Conservation (phyloP, 1,140 invertebrate genomes). For the Eurosta solidaginis region DNA sequence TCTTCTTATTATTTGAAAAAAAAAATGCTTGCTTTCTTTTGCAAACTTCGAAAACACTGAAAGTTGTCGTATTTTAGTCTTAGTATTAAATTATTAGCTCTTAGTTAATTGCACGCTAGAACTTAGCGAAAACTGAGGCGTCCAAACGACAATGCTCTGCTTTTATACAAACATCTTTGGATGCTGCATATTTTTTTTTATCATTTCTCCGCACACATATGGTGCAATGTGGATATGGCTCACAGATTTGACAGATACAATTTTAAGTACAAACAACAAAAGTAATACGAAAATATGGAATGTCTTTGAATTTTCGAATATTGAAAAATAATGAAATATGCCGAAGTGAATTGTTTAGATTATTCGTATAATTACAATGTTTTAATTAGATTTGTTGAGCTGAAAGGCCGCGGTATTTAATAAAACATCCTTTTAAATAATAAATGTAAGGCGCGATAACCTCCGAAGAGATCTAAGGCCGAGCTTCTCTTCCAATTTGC, state of each 20-base stretch:
- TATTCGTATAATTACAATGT: too few species aligned
- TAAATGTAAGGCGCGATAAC: too few species aligned
- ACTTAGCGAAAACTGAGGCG: neutral
- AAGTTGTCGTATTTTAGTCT: neutral
- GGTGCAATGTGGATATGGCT: neutral
- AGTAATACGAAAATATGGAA: neutral
- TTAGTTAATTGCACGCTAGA: neutral
- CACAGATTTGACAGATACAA: neutral
- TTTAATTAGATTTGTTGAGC: too few species aligned
- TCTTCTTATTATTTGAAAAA: too few species aligned
- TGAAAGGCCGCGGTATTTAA: too few species aligned
- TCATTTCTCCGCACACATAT: neutral
- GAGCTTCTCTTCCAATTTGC: too few species aligned
- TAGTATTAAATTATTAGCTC: neutral
- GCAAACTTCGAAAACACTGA: too few species aligned
- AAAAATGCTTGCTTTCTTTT: too few species aligned
- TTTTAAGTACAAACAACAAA: neutral
- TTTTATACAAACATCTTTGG: neutral
- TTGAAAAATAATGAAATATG: neutral
- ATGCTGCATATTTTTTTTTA: neutral
- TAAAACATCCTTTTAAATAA: too few species aligned
- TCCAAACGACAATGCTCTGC: neutral
- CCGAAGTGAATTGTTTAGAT: neutral
- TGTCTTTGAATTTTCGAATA: slow-evolving; percentile 6
- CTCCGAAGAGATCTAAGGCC: too few species aligned